Evolutionary conservation across 1,140 invertebrate genomes (phyloP).

Genomic region (Liolophura sinensis): DNA sequence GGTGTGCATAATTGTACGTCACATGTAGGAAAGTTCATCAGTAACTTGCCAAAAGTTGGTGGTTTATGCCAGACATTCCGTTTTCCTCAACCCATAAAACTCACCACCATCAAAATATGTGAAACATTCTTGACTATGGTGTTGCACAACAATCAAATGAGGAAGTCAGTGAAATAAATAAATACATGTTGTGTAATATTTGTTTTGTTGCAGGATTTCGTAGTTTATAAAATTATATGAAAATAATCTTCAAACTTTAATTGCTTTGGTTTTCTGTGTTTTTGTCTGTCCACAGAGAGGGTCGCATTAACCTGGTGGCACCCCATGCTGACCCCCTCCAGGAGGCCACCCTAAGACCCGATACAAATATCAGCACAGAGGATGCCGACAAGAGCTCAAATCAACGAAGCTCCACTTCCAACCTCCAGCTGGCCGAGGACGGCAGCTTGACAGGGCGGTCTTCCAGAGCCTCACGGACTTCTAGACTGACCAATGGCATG

Average conservation of each 20-base stretch:
- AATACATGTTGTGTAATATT: not conserved
- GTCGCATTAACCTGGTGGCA: conserved; percentile 35
- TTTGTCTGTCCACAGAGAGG: conserved; percentile 31
- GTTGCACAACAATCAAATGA: too few species aligned
- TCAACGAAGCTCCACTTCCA: conserved; percentile 20
- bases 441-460: conserved; percentile 18
- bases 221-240: not conserved
- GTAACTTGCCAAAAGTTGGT: too few species aligned
- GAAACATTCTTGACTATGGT: too few species aligned
- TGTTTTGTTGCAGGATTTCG: not conserved
- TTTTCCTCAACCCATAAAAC: too few species aligned
- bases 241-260: not conserved
- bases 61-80: too few species aligned
- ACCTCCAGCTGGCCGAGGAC: conserved; percentile 21
- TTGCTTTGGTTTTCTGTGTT: not conserved
- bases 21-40: too few species aligned
- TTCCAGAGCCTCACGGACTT: conserved; percentile 18
- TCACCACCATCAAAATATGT: too few species aligned
- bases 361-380: conserved; percentile 28
- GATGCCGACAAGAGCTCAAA: conserved; percentile 16
- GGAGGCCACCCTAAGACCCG: conserved; percentile 23
- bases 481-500: conserved; percentile 1
- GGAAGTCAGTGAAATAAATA: too few species aligned
- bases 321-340: conserved; percentile 8
- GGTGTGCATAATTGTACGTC: too few species aligned